Conservation (phyloP, 1,140 invertebrate genomes). For the Phymastichus coffea region DNA sequence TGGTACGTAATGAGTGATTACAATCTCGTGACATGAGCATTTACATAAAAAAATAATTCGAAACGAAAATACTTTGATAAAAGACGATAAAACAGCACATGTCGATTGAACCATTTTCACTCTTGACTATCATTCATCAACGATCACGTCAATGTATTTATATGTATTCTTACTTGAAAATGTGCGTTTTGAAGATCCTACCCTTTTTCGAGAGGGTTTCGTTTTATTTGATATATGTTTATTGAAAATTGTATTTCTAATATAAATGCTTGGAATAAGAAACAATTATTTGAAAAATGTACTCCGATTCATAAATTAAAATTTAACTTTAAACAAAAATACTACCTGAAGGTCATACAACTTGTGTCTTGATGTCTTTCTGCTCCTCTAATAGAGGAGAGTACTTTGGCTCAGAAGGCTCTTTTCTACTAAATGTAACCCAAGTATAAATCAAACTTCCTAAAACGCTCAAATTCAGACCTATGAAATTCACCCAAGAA, state of each 20-base stretch:
- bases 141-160: too few relatives aligned
- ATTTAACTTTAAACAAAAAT: slow-evolving; percentile 6
- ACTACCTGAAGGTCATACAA: slow-evolving; percentile 11
- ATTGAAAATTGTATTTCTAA: too few relatives aligned
- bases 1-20: slow-evolving; percentile 22
- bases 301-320: too few relatives aligned
- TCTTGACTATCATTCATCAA: background rate
- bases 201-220: too few relatives aligned
- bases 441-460: slow-evolving; percentile 80
- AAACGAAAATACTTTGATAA: background rate
- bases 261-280: too few relatives aligned
- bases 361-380: slow-evolving; percentile 39
- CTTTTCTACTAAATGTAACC: slow-evolving; percentile 71
- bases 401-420: slow-evolving; percentile 54
- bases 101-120: background rate
- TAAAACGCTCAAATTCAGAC: slow-evolving; percentile 87
- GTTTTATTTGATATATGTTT: too few relatives aligned
- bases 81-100: slow-evolving; percentile 1
- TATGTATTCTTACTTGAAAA: too few relatives aligned
- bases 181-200: too few relatives aligned
- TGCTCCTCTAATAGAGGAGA: slow-evolving; percentile 45
- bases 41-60: background rate
- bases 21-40: too few relatives aligned
- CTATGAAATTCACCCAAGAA: slow-evolving; percentile 89
- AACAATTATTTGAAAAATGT: too few relatives aligned